Percentiles rank a stretch among this genome's conserved stretches.
Evolutionary conservation across 2,113 vertebrate species (phyloP).

Genomic region (Antennarius striatus): DNA sequence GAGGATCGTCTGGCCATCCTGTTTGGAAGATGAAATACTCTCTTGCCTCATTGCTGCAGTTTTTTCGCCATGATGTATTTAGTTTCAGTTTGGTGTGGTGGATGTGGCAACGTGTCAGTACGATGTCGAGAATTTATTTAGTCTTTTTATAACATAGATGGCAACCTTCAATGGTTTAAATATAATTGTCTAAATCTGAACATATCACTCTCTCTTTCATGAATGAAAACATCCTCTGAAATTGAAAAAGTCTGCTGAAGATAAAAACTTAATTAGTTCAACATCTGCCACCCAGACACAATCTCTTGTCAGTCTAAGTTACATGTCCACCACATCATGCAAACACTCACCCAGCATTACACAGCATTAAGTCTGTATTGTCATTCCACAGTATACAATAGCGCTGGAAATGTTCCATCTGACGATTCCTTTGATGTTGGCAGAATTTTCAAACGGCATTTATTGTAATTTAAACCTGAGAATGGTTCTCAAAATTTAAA

Average conservation of each 20-base stretch:
- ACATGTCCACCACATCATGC: slow-evolving; percentile 44
- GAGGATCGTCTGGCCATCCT: slow-evolving; percentile 57
- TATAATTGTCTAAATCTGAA: not conserved
- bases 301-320: slow-evolving; percentile 58
- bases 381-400: slow-evolving; percentile 9
- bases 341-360: slow-evolving; percentile 35
- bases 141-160: not conserved
- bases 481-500: not conserved
- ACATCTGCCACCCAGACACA: slow-evolving; percentile 60
- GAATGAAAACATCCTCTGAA: not conserved
- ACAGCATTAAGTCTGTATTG: slow-evolving; percentile 19
- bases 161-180: not conserved
- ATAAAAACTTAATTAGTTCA: slow-evolving; percentile 36
- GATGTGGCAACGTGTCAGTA: not conserved
- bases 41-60: slow-evolving; percentile 51
- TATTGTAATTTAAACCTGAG: not conserved
- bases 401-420: not conserved
- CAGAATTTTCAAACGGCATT: too few relatives aligned
- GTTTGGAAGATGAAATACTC: slow-evolving; percentile 61
- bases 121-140: not conserved
- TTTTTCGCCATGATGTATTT: slow-evolving; percentile 41
- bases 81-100: slow-evolving; percentile 22
- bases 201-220: not conserved
- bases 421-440: not conserved
- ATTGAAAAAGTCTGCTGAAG: slow-evolving; percentile 13